Base-by-base conservation (phyloP, 2,888 invertebrate species). In the Dexiosoma caninum region DNA sequence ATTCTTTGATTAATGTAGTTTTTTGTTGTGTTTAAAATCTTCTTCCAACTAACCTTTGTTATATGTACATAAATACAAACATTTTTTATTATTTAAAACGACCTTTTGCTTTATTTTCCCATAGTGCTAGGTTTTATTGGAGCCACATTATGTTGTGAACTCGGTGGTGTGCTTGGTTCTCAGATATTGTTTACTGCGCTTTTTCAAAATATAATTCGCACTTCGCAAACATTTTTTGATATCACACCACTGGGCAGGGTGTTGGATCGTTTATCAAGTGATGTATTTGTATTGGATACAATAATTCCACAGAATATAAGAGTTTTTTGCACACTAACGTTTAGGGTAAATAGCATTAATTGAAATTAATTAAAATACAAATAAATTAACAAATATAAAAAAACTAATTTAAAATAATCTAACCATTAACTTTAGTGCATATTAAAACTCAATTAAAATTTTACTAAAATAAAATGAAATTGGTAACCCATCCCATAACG, bases 191-290 rank as follows among this genome's bases (percentile, higher is more conserved):
- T 93, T 87, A 84, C 86, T 55, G 86, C 84, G 32, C 88, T 93
- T 83, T 89, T 93, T 78, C 71, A 85, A 51, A 89, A 89, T 84
- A 87, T 92, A 83, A 85, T 94, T 81, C 90, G 90, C 81, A 91
- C 91, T 78, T 93, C 93, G 14, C 91, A 92, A 89, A 86, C 87
- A 67, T 92, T 93, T 89, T 94, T 93, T 88, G 93, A 94, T 87
- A 92, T 91, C 40, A 92, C 92, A 80, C 94, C 94, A 9, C 86
- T 91, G 82, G 94, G 93, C 78, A 91, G 94, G 67, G 91, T 94
- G 83, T 88, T 94, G 66, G 92, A 93, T 88, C 91, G 94, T 83
- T 92, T 93, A 87, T 90, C 92, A 81, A 91, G 89, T 83, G 93
- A 93, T 88, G 88, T 93, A 80, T 91, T 92, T 87, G 88, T 90